These are phyloP conservation scores for Lasioglossum baleicum DNA, from an alignment of 1,140 invertebrate species.

Conservation along the genomic window DNA sequence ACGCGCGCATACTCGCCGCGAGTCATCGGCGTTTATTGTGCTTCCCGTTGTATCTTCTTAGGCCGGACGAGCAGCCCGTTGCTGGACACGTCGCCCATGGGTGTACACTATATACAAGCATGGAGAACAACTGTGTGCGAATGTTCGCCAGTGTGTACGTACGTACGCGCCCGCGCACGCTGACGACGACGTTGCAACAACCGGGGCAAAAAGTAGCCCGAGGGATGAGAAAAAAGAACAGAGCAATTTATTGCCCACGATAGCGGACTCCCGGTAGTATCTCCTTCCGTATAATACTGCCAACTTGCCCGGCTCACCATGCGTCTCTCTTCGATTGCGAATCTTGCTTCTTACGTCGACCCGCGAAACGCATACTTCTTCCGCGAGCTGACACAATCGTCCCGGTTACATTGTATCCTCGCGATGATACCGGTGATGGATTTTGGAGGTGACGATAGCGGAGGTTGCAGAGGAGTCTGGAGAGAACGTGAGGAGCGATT, in stretches of 20 bases:
- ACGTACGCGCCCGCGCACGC: not conserved
- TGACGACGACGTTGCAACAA: constrained; percentile 36
- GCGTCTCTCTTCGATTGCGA: not conserved
- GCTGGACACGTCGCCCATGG: not conserved
- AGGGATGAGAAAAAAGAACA: constrained; percentile 51
- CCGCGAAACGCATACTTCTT: not conserved
- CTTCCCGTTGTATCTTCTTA: constrained; percentile 56
- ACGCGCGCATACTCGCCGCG: constrained; percentile 21
- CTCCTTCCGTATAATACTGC: constrained; percentile 63
- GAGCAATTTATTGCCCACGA: constrained; percentile 66
- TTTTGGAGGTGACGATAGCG: not conserved
- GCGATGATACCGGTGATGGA: not conserved
- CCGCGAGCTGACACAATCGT: not conserved
- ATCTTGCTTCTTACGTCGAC: not conserved
- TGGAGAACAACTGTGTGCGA: no score
- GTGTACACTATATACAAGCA: not conserved
- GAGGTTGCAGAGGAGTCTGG: not conserved
- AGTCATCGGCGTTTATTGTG: constrained; percentile 56
- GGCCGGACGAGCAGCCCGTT: constrained; percentile 1
- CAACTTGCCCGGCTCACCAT: constrained; percentile 18
- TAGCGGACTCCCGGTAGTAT: constrained; percentile 57
- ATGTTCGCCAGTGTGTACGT: no score
- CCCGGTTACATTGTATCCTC: not conserved
- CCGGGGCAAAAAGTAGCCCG: constrained; percentile 64
- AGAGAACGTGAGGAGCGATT: no score